Percentiles rank a stretch among this genome's conserved stretches.
Conservation (phyloP, 2,797 vertebrate species). For the Philypnodon macrostomus region DNA sequence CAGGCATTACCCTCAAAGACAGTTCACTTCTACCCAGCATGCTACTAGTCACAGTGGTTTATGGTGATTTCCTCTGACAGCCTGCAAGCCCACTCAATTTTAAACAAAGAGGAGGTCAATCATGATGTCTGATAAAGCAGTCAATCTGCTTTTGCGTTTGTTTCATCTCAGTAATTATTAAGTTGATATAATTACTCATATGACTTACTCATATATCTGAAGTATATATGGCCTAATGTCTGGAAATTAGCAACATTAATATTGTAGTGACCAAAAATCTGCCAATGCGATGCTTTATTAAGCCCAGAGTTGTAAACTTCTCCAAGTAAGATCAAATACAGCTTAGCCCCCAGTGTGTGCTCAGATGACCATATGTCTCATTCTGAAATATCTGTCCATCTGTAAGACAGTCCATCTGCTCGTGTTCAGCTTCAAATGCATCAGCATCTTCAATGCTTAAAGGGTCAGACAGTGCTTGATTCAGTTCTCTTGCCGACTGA, state of each 20-base stretch:
- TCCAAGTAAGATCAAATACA: conserved; percentile 4
- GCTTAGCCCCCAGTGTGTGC: conserved; percentile 17
- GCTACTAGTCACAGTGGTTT: conserved; percentile 65
- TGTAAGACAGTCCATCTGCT: conserved; percentile 50
- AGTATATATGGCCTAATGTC: too few relatives aligned
- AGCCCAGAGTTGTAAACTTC: background rate
- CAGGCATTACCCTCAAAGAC: conserved; percentile 59
- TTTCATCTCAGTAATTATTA: background rate
- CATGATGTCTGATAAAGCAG: conserved; percentile 42
- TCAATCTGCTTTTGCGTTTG: conserved; percentile 41
- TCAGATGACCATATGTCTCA: conserved; percentile 28
- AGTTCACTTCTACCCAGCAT: conserved; percentile 54
- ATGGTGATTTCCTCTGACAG: conserved; percentile 78
- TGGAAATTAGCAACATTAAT: too few relatives aligned
- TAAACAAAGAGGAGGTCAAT: conserved; percentile 57
- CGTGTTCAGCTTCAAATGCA: conserved; percentile 34
- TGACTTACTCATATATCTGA: too few relatives aligned
- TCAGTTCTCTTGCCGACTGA: background rate
- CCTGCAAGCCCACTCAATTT: conserved; percentile 67
- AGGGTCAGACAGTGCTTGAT: conserved; percentile 40
- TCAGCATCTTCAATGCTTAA: conserved; percentile 38
- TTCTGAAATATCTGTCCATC: conserved; percentile 45
- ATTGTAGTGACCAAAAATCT: too few relatives aligned
- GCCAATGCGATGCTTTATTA: too few relatives aligned
- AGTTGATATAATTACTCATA: background rate